Conservation (phyloP, 2,888 invertebrate species). For the Thecocarcelia acutangulata region DNA sequence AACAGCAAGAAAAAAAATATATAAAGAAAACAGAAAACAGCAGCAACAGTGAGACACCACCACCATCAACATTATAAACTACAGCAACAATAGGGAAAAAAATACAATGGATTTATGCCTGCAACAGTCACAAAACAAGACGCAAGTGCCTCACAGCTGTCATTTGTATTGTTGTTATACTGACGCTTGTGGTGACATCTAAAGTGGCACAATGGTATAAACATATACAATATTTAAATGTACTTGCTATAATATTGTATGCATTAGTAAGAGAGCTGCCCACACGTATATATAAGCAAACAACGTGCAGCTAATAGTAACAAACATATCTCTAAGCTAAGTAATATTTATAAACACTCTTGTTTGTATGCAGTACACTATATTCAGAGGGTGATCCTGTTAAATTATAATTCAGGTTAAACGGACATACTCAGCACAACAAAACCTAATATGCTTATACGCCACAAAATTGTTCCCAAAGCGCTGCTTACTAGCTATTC, state of each 20-base stretch:
- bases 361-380: not conserved
- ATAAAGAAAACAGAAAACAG: slow-evolving; percentile 12
- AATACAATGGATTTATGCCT: slow-evolving; percentile 63
- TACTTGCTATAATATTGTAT: slow-evolving; percentile 27
- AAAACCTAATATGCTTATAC: too few relatives aligned
- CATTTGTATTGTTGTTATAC: slow-evolving; percentile 69
- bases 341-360: slow-evolving; percentile 43
- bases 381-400: not conserved
- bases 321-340: slow-evolving; percentile 68
- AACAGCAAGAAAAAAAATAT: slow-evolving; percentile 8
- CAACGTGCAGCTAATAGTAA: slow-evolving; percentile 50
- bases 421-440: too few relatives aligned
- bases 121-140: slow-evolving; percentile 66
- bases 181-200: slow-evolving; percentile 68
- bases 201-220: slow-evolving; percentile 59
- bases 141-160: slow-evolving; percentile 67
- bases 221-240: slow-evolving; percentile 21
- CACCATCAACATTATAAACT: slow-evolving; percentile 60
- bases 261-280: slow-evolving; percentile 14
- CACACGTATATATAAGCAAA: not conserved
- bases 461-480: too few relatives aligned
- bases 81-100: slow-evolving; percentile 64
- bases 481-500: too few relatives aligned
- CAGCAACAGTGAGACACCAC: slow-evolving; percentile 40
- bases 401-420: too few relatives aligned